Base-by-base conservation (phyloP, 2,888 invertebrate genomes). In the Anaspis maculata region DNA sequence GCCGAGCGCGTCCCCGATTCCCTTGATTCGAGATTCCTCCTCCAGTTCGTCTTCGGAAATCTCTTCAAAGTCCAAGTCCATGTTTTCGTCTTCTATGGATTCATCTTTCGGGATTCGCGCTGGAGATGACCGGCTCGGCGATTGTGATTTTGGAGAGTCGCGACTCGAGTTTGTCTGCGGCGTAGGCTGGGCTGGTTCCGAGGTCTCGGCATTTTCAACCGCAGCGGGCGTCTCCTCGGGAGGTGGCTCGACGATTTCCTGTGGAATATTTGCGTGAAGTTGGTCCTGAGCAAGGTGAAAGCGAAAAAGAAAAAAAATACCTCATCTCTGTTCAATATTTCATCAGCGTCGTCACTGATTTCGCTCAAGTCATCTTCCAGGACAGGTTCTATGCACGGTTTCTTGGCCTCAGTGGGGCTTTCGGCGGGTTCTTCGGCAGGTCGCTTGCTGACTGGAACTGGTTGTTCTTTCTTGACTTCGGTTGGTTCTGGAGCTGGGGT, bases 1-100 rank as follows among this genome's bases (percentile, higher is more conserved):
- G n/a, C 91, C 91, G 15, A 94, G 67, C n/a, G 89, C 89, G 64
- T 92, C 91, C 3, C 89, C 89, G 41, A 91, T 74, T 19, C 83
- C 79, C 64, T 71, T 77, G 44, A 74, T 71, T 53, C 73, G 77
- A 9, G 83, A 74, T 52, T 88, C 84, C 57, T 88, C 87, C 59
- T 90, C 89, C 19, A 89, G 66, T 62, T 90, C 90, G 30, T 88
- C 89, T 61, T 90, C 89, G 10, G 88, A 88, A 53, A 89, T 88
- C 67, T 89, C 88, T 64, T 89, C 89, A 65, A 89, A 89, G 57
- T 87, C 88, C 57, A 88, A 72, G 42, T 80, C 74, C 54, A 78
- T 75, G 51, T 79, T 79, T 45, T 83, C 83, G 38, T 83, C 83
- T 47, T 81, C 81, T 41, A 75, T 72, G 10, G 68, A 68, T 41